Conservation (phyloP, 2,888 invertebrate species). For the Pemphredon lugubris region DNA sequence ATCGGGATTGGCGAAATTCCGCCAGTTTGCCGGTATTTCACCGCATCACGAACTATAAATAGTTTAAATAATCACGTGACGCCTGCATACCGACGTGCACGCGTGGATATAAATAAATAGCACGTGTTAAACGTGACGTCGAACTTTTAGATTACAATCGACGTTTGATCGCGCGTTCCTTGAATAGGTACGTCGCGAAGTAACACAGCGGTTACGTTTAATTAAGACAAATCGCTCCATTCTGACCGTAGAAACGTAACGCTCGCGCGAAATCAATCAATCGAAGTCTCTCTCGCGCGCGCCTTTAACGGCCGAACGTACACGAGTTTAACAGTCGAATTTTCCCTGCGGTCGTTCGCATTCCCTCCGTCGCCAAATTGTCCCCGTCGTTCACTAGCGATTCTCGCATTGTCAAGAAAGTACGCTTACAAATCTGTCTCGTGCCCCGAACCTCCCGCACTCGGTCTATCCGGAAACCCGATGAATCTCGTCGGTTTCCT, state of each 20-base stretch:
- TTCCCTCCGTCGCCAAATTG: too few species aligned
- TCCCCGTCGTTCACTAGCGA: too few species aligned
- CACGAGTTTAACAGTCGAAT: too few species aligned
- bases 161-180: slow-evolving; percentile 13
- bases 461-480: neutral
- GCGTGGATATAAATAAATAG: slow-evolving; percentile 51
- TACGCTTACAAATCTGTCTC: too few species aligned
- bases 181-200: slow-evolving; percentile 18
- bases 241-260: neutral
- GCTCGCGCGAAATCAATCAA: slow-evolving; percentile 13
- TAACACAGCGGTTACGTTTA: neutral
- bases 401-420: too few species aligned
- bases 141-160: slow-evolving; percentile 35
- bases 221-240: neutral
- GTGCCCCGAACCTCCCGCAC: too few species aligned
- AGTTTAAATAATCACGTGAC: slow-evolving; percentile 62
- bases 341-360: too few species aligned
- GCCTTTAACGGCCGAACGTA: too few species aligned
- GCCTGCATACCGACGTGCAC: slow-evolving; percentile 41
- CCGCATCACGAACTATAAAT: slow-evolving; percentile 62
- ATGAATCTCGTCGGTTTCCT: slow-evolving; percentile 10
- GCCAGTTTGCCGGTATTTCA: slow-evolving; percentile 49
- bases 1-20: slow-evolving; percentile 46
- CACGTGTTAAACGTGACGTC: slow-evolving; percentile 35
- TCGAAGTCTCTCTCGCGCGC: too few species aligned